phyloP scores from a whole-genome alignment of 2,888 invertebrate species.

The Caenorhabditis auriculariae region DNA sequence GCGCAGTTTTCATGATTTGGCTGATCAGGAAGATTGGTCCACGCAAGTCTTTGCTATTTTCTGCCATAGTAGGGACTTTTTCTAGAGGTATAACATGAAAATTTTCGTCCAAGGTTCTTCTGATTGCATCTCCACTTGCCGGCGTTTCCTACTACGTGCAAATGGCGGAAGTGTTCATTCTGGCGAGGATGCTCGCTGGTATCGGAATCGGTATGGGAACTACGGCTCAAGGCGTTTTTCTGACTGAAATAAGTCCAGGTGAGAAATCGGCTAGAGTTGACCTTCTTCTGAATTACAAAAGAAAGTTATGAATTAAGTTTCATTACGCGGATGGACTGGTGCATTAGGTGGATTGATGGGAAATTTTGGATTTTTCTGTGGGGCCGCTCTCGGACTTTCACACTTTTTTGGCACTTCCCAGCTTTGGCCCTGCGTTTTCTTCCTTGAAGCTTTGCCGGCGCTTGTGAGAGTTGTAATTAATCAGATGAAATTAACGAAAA shows the following conservation, averaged over 20 bases:
- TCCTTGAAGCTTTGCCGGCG: conserved; percentile 28
- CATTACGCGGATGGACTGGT: conserved; percentile 48
- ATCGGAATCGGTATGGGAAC: conserved; percentile 52
- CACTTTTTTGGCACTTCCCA: conserved; percentile 38
- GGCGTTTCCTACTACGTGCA: conserved; percentile 19
- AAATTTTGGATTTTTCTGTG: conserved; percentile 49
- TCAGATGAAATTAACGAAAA: background rate
- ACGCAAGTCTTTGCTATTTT: conserved; percentile 20
- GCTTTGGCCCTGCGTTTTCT: conserved; percentile 47
- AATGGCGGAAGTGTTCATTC: conserved; percentile 38
- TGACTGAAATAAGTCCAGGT: conserved; percentile 54
- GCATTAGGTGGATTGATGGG: conserved; percentile 50
- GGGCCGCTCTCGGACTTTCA: conserved; percentile 41
- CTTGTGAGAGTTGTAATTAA: conserved; percentile 15
- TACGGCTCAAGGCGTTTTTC: conserved; percentile 48
- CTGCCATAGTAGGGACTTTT: conserved; percentile 24
- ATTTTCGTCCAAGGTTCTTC: conserved; percentile 10
- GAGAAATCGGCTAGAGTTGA: background rate
- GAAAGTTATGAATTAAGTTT: conserved; percentile 26
- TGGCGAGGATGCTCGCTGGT: conserved; percentile 43
- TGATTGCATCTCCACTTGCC: conserved; percentile 21
- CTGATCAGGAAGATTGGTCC: conserved; percentile 22
- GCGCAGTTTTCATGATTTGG: conserved; percentile 6
- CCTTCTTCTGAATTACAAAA: background rate
- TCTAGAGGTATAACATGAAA: background rate